These are phyloP conservation scores for Zaprionus obscuricornis DNA, from an alignment of 2,888 invertebrate genomes.

Conservation along the genomic window DNA sequence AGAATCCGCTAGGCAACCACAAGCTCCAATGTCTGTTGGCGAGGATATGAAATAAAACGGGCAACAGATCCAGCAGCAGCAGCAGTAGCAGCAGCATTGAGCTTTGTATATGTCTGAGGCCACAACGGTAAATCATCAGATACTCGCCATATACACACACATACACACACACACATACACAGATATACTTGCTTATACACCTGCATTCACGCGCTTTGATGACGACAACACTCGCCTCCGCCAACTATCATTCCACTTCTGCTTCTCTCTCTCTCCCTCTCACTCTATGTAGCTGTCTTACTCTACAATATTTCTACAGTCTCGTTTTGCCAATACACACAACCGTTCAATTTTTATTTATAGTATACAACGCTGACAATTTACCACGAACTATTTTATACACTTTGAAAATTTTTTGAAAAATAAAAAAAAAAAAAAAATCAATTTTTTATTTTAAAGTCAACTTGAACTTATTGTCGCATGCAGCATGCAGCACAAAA, in stretches of 20 bases:
- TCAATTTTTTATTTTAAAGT: too few relatives aligned
- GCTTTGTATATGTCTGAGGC: slow-evolving; percentile 45
- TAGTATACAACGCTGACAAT: slow-evolving; percentile 3
- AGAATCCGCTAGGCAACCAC: slow-evolving; percentile 44
- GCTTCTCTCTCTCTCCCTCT: background rate
- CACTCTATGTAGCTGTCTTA: background rate
- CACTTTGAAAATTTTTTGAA: background rate
- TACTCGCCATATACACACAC: slow-evolving; percentile 24
- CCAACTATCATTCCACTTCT: background rate
- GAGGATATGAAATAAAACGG: slow-evolving; percentile 43
- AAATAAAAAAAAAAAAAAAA: background rate
- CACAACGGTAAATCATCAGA: slow-evolving; percentile 73
- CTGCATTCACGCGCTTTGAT: slow-evolving; percentile 44
- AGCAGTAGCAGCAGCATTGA: background rate
- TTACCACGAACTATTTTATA: background rate
- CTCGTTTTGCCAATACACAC: slow-evolving; percentile 10
- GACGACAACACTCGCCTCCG: slow-evolving; percentile 53
- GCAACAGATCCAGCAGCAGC: slow-evolving; percentile 26
- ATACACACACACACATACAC: slow-evolving; percentile 6
- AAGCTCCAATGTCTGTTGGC: slow-evolving; percentile 34
- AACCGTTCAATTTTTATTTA: slow-evolving; percentile 36
- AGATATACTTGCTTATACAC: background rate
- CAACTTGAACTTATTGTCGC: too few relatives aligned
- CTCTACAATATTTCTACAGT: background rate
- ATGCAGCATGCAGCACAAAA: too few relatives aligned